Evolutionary conservation across 2,888 invertebrate species (phyloP).

Genomic region (Dyspetes luteomarginatus): DNA sequence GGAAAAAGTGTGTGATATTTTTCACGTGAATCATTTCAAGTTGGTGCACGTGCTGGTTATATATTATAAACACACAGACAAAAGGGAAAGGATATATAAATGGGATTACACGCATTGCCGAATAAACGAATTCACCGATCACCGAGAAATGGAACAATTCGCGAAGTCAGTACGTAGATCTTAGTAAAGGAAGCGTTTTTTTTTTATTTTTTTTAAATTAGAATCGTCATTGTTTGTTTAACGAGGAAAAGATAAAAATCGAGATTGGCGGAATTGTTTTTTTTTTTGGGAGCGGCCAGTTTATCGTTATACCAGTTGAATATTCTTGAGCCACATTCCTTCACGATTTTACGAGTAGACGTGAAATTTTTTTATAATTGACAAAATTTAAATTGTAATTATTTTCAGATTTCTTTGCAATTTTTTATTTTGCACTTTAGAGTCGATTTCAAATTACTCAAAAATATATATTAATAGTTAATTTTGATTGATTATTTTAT

Average conservation of each 20-base stretch:
- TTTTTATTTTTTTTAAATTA: conserved; percentile 11
- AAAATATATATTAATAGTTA: too few species aligned
- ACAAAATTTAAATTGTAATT: background rate
- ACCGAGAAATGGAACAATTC: conserved; percentile 66
- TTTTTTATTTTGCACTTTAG: background rate
- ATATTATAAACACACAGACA: background rate
- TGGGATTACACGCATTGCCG: conserved; percentile 69
- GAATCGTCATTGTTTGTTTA: conserved; percentile 10
- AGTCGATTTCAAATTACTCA: too few species aligned
- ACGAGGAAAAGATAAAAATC: background rate
- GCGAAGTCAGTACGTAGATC: conserved; percentile 70
- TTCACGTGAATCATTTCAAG: conserved; percentile 35
- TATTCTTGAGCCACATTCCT: conserved; percentile 35
- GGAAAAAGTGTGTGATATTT: conserved; percentile 28
- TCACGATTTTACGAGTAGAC: conserved; percentile 26
- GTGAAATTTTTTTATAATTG: conserved; percentile 8
- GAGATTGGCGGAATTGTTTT: background rate
- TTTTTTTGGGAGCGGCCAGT: conserved; percentile 48
- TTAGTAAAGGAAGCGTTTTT: conserved; percentile 42
- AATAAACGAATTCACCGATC: conserved; percentile 60
- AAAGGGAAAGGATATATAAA: conserved; percentile 61
- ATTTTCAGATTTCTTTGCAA: background rate
- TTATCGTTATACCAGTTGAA: conserved; percentile 13
- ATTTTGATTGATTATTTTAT: too few species aligned
- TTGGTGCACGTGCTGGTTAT: conserved; percentile 27